Evolutionary conservation across 2,797 vertebrate genomes (phyloP).

Genomic region (Ispidina lecontei): DNA sequence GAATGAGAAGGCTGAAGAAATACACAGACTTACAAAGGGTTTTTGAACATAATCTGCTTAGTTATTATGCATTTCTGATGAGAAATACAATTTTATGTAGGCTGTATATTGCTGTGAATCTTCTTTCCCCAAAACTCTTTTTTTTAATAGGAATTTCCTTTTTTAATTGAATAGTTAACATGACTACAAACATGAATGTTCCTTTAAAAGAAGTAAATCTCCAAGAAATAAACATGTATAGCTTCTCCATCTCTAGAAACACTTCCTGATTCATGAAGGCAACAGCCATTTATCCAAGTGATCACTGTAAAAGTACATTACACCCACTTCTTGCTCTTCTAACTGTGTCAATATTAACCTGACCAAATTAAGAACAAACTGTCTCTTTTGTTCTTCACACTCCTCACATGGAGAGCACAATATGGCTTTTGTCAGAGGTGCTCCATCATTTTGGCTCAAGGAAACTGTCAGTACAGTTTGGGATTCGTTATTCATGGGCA

Average conservation of each 20-base stretch:
- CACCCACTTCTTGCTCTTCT: conserved; percentile 72
- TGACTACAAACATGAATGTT: not conserved
- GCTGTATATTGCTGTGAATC: not conserved
- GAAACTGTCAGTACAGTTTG: conserved; percentile 90
- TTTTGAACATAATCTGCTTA: not conserved
- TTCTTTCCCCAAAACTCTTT: not conserved
- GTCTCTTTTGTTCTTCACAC: conserved; percentile 82
- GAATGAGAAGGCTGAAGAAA: not conserved
- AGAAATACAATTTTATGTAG: not conserved
- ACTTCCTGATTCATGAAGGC: conserved; percentile 76
- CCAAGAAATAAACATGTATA: conserved; percentile 17
- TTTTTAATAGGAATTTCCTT: not conserved
- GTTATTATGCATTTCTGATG: not conserved
- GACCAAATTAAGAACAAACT: conserved; percentile 88
- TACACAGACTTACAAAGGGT: not conserved
- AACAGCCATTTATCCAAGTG: conserved; percentile 63
- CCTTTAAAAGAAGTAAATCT: conserved; percentile 14
- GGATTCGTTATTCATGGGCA: conserved; percentile 91
- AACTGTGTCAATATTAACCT: conserved; percentile 99
- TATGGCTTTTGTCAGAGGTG: conserved; percentile 92
- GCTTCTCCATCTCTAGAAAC: not conserved
- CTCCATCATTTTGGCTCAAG: conserved; percentile 90
- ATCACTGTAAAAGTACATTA: conserved; percentile 51
- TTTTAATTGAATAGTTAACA: not conserved
- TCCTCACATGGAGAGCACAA: conserved; percentile 85